Percentiles rank a stretch among this genome's conserved stretches.
Conservation (phyloP, 2,888 invertebrate genomes). For the Norana najaformis region DNA sequence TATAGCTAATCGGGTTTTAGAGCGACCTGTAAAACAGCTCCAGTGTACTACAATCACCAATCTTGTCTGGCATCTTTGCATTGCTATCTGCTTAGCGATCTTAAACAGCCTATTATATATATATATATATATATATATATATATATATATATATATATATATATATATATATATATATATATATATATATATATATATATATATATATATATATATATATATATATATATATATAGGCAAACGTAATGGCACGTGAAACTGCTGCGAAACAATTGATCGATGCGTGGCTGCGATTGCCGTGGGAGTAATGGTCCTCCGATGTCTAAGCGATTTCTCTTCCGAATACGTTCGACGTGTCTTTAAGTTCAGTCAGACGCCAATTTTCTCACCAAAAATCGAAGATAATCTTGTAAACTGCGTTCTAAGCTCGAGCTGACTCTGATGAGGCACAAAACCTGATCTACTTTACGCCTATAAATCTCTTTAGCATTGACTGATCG, state of each 20-base stretch:
- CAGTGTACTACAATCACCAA: too few species aligned
- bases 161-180: neutral
- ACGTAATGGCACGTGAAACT: neutral
- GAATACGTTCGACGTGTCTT: neutral
- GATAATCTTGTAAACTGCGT: neutral
- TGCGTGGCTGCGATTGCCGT: neutral
- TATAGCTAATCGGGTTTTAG: too few species aligned
- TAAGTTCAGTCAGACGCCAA: neutral
- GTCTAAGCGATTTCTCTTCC: neutral
- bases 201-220: conserved; percentile 17
- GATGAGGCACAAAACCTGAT: neutral
- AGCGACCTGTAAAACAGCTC: neutral
- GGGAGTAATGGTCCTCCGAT: too few species aligned
- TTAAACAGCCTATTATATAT: too few species aligned
- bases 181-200: conserved; percentile 24
- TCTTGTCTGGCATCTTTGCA: too few species aligned
- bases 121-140: too few species aligned
- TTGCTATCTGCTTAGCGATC: too few species aligned
- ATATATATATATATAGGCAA: neutral
- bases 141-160: neutral
- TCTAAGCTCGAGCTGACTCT: neutral
- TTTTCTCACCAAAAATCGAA: neutral
- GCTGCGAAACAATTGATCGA: neutral
- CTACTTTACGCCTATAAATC: neutral
- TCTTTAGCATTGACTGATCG: neutral